Evolutionary conservation across 2,888 invertebrate genomes (phyloP), one percentile per base, ranked within the genome.

Genomic region (Rhamnusium bicolor): DNA sequence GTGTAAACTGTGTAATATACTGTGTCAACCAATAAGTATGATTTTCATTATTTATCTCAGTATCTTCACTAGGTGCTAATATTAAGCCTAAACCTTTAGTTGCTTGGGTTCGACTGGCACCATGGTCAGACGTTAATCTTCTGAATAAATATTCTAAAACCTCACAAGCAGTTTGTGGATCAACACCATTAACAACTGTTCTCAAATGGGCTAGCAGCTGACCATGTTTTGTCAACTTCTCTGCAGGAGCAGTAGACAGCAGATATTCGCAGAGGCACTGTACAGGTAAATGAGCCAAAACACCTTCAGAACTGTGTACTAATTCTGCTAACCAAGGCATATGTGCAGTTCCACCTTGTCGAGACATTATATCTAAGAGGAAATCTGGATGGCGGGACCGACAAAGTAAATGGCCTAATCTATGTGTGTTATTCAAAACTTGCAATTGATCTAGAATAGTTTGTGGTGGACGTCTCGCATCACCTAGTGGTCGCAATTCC

Each of bases 291-390:
- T 97, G 95, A 84, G 95, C 94, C 77, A 90, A 89, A 16, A 96
- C 95, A 0, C 96, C 95, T 84, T 97, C 97, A 79, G 96, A 96
- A 81, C 95, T 96, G 82, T 97, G 94, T 12, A 98, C 96, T 73
- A 98, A 90, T 86, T 98, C 97, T 7, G 97, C 97, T 75, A 98
- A 89, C 98, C 98, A 98, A 2, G 98, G 98, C 97, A 98, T 97
- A 49, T 98, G 96, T 79, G 97, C 95, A 0, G 96, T 93, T 61
- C 97, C 94, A 78, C 96, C 95, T 77, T 86, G 86, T 40, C 97
- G 89, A 82, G 97, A 95, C 86, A 98, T 98, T 74, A 98, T 95
- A 84, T 97, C 96, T 77, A 98, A 89, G 29, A 99, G 90, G 83
- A 98, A 94, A 86, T 98, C 98, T 0, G 98, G 98, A 86, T 95